Percentiles rank a stretch among this genome's conserved stretches.
Conservation (phyloP, 2,113 vertebrate genomes). For the Hyperopisus bebe region DNA sequence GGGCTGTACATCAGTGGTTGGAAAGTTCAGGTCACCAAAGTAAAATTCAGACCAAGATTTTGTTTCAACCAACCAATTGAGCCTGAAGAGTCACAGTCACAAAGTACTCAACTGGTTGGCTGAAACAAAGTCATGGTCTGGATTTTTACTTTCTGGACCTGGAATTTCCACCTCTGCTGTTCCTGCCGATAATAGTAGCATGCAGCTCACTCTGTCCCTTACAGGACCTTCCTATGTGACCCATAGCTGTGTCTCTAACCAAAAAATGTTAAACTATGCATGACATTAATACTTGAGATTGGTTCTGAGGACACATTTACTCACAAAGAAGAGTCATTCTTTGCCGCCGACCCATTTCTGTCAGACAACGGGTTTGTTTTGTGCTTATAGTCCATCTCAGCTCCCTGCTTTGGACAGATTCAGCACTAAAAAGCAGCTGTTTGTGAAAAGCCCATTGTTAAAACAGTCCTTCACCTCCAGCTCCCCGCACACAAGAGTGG, state of each 20-base stretch:
- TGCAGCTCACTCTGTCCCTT: background rate
- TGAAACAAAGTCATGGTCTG: background rate
- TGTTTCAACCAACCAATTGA: background rate
- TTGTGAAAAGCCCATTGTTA: slow-evolving; percentile 44
- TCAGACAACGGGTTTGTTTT: background rate
- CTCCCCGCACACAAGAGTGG: slow-evolving; percentile 4
- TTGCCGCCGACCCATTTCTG: background rate
- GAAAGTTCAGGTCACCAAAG: background rate
- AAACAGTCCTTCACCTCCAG: background rate
- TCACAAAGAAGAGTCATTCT: background rate
- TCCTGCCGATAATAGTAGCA: background rate
- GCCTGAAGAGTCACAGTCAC: background rate
- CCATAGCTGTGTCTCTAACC: background rate
- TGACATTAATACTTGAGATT: background rate
- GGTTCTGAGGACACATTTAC: background rate
- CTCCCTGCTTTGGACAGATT: slow-evolving; percentile 29
- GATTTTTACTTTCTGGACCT: background rate
- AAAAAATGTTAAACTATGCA: background rate
- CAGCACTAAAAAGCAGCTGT: slow-evolving; percentile 14
- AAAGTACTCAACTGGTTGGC: background rate
- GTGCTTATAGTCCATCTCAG: background rate
- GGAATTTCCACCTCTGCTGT: background rate
- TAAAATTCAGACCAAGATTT: background rate
- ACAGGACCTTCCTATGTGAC: background rate
- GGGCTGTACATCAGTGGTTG: background rate